Base-by-base conservation (phyloP, 1,140 invertebrate species). In the Scaptomyza pallida region DNA sequence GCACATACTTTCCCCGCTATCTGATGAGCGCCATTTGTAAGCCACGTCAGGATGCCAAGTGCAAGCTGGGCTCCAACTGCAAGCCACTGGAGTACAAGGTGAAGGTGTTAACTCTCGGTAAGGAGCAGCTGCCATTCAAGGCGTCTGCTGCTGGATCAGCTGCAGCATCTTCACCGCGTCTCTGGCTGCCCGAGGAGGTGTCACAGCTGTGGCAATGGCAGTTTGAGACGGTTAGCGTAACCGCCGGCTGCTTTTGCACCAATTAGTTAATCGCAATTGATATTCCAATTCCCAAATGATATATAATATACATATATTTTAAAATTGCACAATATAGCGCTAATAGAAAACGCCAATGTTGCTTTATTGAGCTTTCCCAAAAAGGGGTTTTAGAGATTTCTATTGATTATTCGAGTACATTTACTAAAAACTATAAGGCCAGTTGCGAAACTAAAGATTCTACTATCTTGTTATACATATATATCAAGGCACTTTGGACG, bases 231-330 rank as follows among this genome's bases (percentile, higher is more conserved):
- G 76, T 91, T 13, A 88, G 80, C 15, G 90, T 91, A 10, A 75
- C 88, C 9, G 90, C 90, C 35, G 90, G 90, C 21, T 91, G 90
- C 61, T 91, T 91, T 50, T 91, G 90, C 56, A 80, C 89, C 17
- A 89, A 89, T 19, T 88, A 59, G 75, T 23, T 26, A 37, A 26
- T n/a, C 8, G 12, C 12, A 13, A 69, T 3, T 15, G 2, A 9
- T 3, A 35, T 1, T 19, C 17, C 10, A 48, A 10, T n/a, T 12
- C 19, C 47, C 51, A 13, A n/a, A 59, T 30, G 40, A 33, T 40
- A 19, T n/a, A n/a, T n/a, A n/a, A n/a, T n/a, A 71, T 16, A 41
- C 37, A 57, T 40, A 41, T 51, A 45, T 5, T 26, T 60, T 44
- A 47, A 62, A 78, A 33, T 63, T 70, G 33, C 68, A 60, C 75